Evolutionary conservation across 2,113 vertebrate species (phyloP).

Genomic region (Rhinoptilus africanus): DNA sequence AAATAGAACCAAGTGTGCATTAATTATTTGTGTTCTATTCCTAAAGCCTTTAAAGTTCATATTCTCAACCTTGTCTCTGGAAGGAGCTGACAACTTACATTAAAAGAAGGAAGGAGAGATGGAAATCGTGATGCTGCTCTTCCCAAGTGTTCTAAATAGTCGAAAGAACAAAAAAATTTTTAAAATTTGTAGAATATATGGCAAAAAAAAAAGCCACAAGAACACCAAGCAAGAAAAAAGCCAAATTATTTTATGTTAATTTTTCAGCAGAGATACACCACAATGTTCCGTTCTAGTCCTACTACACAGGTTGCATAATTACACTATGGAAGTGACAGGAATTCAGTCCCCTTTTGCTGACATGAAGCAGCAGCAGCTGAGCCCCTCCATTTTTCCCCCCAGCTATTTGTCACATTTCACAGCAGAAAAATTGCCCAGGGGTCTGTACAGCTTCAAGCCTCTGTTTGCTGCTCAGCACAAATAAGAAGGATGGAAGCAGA

Average conservation of each 20-base stretch:
- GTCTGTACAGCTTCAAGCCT: neutral
- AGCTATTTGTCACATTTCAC: neutral
- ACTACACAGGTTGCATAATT: neutral
- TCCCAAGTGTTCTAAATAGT: neutral
- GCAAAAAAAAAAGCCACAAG: neutral
- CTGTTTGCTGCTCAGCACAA: neutral
- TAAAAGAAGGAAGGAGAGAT: neutral
- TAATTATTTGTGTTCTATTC: neutral
- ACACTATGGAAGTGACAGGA: neutral
- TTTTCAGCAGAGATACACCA: neutral
- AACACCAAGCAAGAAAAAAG: neutral
- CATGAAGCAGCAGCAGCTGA: neutral
- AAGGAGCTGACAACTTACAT: neutral
- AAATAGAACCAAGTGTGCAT: neutral
- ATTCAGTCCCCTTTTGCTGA: neutral
- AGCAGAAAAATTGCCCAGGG: neutral
- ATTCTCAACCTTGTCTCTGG: neutral
- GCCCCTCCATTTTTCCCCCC: neutral
- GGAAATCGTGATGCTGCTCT: neutral
- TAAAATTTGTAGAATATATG: neutral
- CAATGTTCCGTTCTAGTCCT: rapidly evolving
- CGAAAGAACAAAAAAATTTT: neutral
- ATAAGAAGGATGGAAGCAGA: neutral
- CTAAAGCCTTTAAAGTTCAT: neutral
- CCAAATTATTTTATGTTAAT: neutral